Evolutionary conservation across 2,888 invertebrate genomes (phyloP).

Genomic region (Pandemis heparana): DNA sequence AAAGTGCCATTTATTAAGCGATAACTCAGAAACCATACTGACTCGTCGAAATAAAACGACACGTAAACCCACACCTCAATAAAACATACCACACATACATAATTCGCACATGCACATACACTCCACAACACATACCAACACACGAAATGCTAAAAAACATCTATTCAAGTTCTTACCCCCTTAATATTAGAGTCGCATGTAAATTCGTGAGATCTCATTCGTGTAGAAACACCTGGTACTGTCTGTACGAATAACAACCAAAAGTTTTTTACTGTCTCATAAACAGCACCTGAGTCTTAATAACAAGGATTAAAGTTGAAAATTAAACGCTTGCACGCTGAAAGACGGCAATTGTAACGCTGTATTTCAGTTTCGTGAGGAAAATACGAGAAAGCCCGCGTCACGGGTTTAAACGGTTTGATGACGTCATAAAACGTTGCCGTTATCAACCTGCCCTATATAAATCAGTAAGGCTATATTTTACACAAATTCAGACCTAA

Average conservation of each 20-base stretch:
- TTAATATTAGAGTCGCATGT: background rate
- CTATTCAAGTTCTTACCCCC: background rate
- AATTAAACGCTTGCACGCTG: constrained; percentile 1
- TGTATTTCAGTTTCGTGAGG: constrained; percentile 54
- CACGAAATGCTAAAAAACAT: background rate
- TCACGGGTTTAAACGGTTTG: constrained; percentile 69
- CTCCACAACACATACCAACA: background rate
- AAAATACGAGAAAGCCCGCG: constrained; percentile 54
- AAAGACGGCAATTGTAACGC: constrained; percentile 14
- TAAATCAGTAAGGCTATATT: constrained; percentile 56
- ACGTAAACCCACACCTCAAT: constrained; percentile 37
- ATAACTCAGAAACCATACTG: constrained; percentile 39
- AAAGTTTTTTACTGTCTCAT: background rate
- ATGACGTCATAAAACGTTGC: constrained; percentile 72
- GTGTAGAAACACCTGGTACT: background rate
- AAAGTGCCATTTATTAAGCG: constrained; percentile 33
- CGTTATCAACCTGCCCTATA: constrained; percentile 68
- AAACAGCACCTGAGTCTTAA: constrained; percentile 3
- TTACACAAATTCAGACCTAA: constrained; percentile 47
- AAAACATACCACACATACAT: constrained; percentile 33
- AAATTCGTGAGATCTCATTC: background rate
- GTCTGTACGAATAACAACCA: background rate
- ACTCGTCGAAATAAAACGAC: constrained; percentile 34
- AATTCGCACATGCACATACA: constrained; percentile 28
- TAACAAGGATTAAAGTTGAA: background rate